Conservation (phyloP, 2,113 vertebrate species). For the Cynoglossus semilaevis region DNA sequence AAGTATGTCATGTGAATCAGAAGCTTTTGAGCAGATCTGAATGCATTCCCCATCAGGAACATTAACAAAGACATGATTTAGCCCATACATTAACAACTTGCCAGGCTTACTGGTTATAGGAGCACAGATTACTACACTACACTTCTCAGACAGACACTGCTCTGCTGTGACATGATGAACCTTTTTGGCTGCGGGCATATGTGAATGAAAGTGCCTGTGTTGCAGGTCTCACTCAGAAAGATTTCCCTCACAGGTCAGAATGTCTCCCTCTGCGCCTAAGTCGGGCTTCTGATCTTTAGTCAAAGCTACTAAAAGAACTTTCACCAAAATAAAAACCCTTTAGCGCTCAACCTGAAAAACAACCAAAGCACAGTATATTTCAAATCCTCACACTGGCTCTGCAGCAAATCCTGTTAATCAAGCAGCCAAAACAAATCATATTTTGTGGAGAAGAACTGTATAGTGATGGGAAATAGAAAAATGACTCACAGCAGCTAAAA, state of each 20-base stretch:
- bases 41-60: conserved; percentile 17
- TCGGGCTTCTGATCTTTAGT: conserved; percentile 56
- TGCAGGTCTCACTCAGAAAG: conserved; percentile 9
- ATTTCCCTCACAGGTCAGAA: conserved; percentile 50
- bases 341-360: conserved; percentile 27
- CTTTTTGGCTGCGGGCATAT: conserved; percentile 35
- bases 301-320: conserved; percentile 48
- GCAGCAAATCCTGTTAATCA: conserved; percentile 10
- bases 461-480: conserved; percentile 4
- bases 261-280: conserved; percentile 6
- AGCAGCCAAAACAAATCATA: background rate
- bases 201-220: conserved; percentile 17
- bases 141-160: conserved; percentile 24
- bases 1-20: no score
- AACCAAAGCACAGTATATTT: conserved; percentile 28
- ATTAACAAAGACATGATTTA: conserved; percentile 44
- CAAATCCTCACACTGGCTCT: conserved; percentile 36
- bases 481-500: background rate
- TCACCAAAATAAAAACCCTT: conserved; percentile 53
- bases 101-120: conserved; percentile 46
- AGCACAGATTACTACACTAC: conserved; percentile 37
- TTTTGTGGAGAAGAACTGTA: background rate
- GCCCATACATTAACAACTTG: conserved; percentile 40
- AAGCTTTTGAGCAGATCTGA: background rate
- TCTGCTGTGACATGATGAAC: conserved; percentile 56